These are phyloP conservation scores for Chondrosia reniformis DNA, from an alignment of 37 sponge, comb jelly and placozoan species.

Conservation along the genomic window DNA sequence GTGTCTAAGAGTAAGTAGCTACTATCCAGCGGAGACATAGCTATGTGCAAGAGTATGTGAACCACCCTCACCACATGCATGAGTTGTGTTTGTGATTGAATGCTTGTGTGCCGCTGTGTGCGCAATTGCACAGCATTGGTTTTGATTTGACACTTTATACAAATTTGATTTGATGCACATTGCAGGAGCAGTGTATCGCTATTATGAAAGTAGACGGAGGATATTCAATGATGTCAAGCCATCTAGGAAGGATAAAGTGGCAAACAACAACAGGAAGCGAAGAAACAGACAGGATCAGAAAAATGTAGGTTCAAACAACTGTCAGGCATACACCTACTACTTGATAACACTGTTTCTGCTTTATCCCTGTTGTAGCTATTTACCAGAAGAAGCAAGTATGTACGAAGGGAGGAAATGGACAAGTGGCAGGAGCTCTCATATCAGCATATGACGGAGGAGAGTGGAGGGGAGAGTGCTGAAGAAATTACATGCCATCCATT, in stretches of 20 bases:
- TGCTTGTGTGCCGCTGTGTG: conserved; percentile 3
- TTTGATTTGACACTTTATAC: too few species aligned
- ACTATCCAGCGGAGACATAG: background rate
- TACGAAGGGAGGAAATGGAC: background rate
- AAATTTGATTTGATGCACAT: conserved; percentile 3
- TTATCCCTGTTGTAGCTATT: conserved; percentile 9
- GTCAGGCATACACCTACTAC: background rate
- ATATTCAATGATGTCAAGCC: conserved; percentile 17
- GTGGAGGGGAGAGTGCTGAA: conserved; percentile 4
- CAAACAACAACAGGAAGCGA: background rate
- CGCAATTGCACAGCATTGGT: too few species aligned
- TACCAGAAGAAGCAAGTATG: conserved; percentile 17
- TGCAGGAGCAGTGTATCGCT: conserved; percentile 1
- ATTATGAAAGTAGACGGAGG: conserved; percentile 25
- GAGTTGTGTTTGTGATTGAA: background rate
- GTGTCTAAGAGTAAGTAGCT: background rate
- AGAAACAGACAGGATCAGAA: background rate
- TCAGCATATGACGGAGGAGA: conserved; percentile 12
- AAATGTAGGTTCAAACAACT: conserved; percentile 1
- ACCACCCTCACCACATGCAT: too few species aligned
- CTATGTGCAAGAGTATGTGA: conserved; percentile 2
- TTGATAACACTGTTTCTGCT: background rate
- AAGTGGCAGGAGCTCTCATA: conserved; percentile 11
- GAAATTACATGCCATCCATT: conserved; percentile 1
- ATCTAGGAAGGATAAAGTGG: background rate